Evolutionary conservation across 2,113 vertebrate genomes (phyloP).

Genomic region (Alethe castanea): DNA sequence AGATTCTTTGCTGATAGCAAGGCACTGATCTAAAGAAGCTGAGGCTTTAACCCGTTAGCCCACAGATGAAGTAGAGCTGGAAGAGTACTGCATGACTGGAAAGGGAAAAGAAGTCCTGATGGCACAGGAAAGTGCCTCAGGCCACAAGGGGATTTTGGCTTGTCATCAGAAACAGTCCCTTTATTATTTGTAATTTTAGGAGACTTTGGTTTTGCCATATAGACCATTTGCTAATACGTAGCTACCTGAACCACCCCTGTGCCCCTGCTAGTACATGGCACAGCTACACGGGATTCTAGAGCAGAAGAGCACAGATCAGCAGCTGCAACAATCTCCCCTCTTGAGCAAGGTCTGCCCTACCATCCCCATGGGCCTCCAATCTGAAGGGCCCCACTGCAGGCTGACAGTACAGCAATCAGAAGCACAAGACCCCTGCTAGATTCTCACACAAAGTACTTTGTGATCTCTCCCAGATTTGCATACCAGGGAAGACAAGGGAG

Average conservation of each 20-base stretch:
- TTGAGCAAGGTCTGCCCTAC: background rate
- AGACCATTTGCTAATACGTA: background rate
- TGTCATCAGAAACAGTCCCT: background rate
- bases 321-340: background rate
- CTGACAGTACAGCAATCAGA: background rate
- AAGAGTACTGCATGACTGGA: background rate
- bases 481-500: background rate
- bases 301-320: background rate
- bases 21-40: background rate
- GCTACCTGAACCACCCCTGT: background rate
- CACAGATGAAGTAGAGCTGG: background rate
- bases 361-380: background rate
- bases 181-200: background rate
- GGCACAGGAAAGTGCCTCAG: background rate
- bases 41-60: background rate
- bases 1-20: background rate
- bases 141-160: background rate
- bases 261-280: background rate
- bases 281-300: background rate
- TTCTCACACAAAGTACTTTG: background rate
- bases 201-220: background rate
- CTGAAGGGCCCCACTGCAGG: background rate
- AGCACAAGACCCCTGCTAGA: background rate
- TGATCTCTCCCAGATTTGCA: rapidly evolving
- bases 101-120: background rate